Percentiles rank a stretch among this genome's conserved stretches.
phyloP scores from a whole-genome alignment of 2,888 invertebrate species.

The Oscheius sp. region DNA sequence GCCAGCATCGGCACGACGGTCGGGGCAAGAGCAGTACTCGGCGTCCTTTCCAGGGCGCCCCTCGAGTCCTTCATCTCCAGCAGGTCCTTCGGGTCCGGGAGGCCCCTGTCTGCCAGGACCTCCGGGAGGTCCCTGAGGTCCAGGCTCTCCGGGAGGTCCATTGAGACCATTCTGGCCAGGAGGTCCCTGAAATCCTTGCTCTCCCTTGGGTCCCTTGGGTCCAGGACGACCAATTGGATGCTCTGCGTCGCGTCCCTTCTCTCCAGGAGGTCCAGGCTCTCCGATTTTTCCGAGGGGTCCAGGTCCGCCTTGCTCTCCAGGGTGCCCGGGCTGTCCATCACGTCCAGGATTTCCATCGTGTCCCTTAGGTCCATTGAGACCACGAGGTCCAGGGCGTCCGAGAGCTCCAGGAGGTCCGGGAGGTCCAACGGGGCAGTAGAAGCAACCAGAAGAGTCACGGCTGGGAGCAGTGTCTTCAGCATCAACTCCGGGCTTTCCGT shows the following conservation, averaged over 20 bases:
- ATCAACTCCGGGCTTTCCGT: slow-evolving; percentile 65
- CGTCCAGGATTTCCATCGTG: slow-evolving; percentile 67
- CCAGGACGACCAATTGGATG: slow-evolving; percentile 71
- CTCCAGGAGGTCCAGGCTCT: slow-evolving; percentile 70
- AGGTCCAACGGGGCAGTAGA: slow-evolving; percentile 71
- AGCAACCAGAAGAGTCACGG: slow-evolving; percentile 65
- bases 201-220: slow-evolving; percentile 68
- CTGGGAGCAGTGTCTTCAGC: slow-evolving; percentile 70
- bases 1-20: slow-evolving; percentile 14
- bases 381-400: slow-evolving; percentile 69
- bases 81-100: slow-evolving; percentile 59
- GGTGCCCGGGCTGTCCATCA: slow-evolving; percentile 69
- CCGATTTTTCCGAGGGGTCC: slow-evolving; percentile 70
- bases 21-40: slow-evolving; percentile 64
- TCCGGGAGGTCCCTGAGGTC: slow-evolving; percentile 57
- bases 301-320: slow-evolving; percentile 66
- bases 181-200: slow-evolving; percentile 67
- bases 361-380: slow-evolving; percentile 67
- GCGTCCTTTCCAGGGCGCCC: slow-evolving; percentile 70
- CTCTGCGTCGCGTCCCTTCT: slow-evolving; percentile 71
- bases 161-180: slow-evolving; percentile 66
- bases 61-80: slow-evolving; percentile 62
- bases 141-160: slow-evolving; percentile 68
- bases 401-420: slow-evolving; percentile 68
- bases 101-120: slow-evolving; percentile 61